Conservation (phyloP, 92 coral and sea anemone genomes). For the Parazoanthus swiftii region DNA sequence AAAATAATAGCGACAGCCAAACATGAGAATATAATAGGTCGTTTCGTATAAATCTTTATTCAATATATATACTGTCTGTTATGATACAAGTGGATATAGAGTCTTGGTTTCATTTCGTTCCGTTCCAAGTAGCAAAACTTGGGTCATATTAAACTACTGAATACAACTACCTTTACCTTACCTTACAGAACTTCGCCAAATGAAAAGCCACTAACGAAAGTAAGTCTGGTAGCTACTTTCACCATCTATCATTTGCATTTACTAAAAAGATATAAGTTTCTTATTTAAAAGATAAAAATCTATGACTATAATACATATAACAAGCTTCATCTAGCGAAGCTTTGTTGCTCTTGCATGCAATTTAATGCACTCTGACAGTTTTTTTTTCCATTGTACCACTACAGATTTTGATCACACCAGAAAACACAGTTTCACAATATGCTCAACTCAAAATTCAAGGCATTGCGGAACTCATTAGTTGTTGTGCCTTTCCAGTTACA, state of each 20-base stretch:
- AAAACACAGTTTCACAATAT: not conserved
- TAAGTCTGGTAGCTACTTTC: not conserved
- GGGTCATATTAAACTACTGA: not conserved
- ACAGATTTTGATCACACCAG: no score
- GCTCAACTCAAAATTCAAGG: not conserved
- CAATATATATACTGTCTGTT: slow-evolving; percentile 52
- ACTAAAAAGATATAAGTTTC: slow-evolving; percentile 15
- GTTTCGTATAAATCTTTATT: slow-evolving; percentile 54
- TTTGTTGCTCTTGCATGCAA: not conserved
- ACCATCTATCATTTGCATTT: not conserved
- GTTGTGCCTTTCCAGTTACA: not conserved
- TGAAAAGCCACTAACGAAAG: not conserved
- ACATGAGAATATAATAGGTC: not conserved
- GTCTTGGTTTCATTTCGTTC: slow-evolving; percentile 23
- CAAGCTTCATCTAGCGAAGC: not conserved
- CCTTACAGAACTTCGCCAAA: slow-evolving; percentile 13
- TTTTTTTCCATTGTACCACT: not conserved
- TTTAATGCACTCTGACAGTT: not conserved
- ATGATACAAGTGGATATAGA: slow-evolving; percentile 36
- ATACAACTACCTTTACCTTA: not conserved
- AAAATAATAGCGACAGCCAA: no score
- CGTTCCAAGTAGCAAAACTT: slow-evolving; percentile 22
- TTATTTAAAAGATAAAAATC: slow-evolving; percentile 16
- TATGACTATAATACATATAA: slow-evolving; percentile 4
- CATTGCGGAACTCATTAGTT: not conserved